These are phyloP conservation scores for Solenopsis fugax DNA, from an alignment of 1,140 invertebrate species.

Conservation along the genomic window DNA sequence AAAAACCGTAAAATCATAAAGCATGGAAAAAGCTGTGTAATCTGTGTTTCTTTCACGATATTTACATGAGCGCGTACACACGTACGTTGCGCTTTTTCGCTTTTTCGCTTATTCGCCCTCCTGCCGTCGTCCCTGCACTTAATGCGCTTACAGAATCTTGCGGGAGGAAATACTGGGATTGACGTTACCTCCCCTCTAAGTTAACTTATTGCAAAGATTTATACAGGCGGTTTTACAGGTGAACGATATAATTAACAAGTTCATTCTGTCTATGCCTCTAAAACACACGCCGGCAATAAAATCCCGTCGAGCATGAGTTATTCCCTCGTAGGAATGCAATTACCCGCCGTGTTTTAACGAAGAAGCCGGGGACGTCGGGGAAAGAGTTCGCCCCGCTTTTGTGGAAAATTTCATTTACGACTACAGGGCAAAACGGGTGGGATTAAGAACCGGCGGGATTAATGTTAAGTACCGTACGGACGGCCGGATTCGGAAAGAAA, in stretches of 20 bases:
- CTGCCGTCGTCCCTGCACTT: background rate
- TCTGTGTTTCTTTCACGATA: slow-evolving; percentile 9
- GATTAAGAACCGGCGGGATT: slow-evolving; percentile 58
- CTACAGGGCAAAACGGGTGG: slow-evolving; percentile 5
- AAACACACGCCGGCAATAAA: slow-evolving; percentile 30
- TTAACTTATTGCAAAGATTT: slow-evolving; percentile 6
- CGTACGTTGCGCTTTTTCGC: background rate
- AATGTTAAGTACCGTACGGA: slow-evolving; percentile 55
- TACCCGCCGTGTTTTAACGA: slow-evolving; percentile 41
- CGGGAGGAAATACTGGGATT: background rate
- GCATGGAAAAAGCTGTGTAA: background rate
- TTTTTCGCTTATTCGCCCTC: background rate
- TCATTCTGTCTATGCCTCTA: slow-evolving; percentile 22
- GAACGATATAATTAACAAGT: slow-evolving; percentile 50
- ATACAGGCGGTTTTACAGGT: slow-evolving; percentile 7
- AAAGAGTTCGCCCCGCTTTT: slow-evolving; percentile 24
- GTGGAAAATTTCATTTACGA: slow-evolving; percentile 56
- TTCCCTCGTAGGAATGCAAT: slow-evolving; percentile 46
- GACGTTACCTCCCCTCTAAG: background rate
- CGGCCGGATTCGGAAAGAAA: slow-evolving; percentile 45
- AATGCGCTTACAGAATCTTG: background rate
- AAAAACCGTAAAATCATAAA: background rate
- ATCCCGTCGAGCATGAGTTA: slow-evolving; percentile 40
- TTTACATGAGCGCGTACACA: background rate
- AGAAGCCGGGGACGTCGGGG: slow-evolving; percentile 3